Evolutionary conservation across 1,140 invertebrate species (phyloP), one percentile per base, ranked within the genome.

Genomic region (Wasmannia auropunctata): DNA sequence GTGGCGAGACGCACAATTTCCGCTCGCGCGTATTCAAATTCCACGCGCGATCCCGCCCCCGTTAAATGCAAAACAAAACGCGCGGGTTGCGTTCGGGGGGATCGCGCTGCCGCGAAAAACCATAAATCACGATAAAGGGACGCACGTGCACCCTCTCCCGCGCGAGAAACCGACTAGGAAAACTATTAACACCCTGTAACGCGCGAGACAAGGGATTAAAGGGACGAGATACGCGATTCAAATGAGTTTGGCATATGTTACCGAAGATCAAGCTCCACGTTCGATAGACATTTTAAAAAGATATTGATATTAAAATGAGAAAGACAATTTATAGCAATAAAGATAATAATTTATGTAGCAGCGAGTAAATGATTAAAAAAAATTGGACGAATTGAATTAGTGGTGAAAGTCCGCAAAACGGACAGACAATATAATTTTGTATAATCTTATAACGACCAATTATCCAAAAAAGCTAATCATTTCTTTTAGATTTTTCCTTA

Each of bases 111-210:
- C 43, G 40, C 40, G 58, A 89, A 93, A 93, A 90, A 91, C 91
- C 87, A 94, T 94, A 94, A 94, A 94, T 94, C 93, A 94, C 91
- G 91, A 92, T 93, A 94, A 94, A 94, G 89, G 92, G 83, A 54
- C 90, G 91, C 94, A 94, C 93, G 93, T 94, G 94, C 90, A 92
- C 90, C 92, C 93, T 94, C 92, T 94, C 90, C 70, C 92, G 88
- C 92, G 8, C n/a, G 40, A 51, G 83, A 83, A 87, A 72, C 91
- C 92, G 92, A 92, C 93, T 54, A 80, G 86, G 93, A 94, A 94
- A 94, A 94, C 94, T 94, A 94, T 94, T 94, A 94, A 94, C 91
- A 88, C 87, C 54, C 90, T 63, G 88, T 92, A 92, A 92, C 83
- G 90, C 90, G 72, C 76, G 81, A 77, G 60, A 85, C 43, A 77